A percentile compares a stretch with the other conserved stretches of the same genome.
These are phyloP conservation scores for Hyperoplus immaculatus DNA, from an alignment of 2,797 vertebrate genomes.

Conservation along the genomic window DNA sequence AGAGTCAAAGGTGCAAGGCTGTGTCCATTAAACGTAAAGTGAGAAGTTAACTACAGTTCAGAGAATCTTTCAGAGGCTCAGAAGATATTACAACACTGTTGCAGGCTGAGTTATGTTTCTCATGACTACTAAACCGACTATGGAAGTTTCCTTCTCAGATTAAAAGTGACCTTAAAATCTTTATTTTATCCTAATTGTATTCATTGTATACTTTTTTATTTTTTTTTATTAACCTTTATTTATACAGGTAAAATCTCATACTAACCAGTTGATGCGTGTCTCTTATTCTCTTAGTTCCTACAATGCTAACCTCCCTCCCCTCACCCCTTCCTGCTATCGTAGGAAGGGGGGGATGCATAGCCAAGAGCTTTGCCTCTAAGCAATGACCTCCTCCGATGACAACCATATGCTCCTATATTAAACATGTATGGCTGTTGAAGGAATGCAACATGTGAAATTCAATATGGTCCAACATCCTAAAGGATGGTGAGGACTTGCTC, in stretches of 20 bases:
- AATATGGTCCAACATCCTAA: constrained; percentile 25
- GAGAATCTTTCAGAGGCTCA: background rate
- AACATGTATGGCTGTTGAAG: constrained; percentile 67
- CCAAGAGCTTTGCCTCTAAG: constrained; percentile 59
- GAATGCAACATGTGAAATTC: constrained; percentile 41
- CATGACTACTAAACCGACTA: background rate
- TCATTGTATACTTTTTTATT: background rate
- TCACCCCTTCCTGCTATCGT: background rate
- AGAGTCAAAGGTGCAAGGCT: no score
- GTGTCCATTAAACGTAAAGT: no score
- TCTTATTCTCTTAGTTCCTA: constrained; percentile 10
- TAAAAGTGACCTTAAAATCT: background rate
- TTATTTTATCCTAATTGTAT: constrained; percentile 1
- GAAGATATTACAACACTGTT: no score
- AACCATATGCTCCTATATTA: constrained; percentile 76
- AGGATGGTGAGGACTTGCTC: constrained; percentile 19
- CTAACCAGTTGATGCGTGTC: background rate
- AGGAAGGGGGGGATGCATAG: constrained; percentile 61
- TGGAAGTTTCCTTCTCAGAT: background rate
- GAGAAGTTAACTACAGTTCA: no score
- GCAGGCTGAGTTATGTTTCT: background rate
- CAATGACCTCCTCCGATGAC: constrained; percentile 71
- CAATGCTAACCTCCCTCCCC: background rate
- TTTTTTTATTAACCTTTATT: no score
- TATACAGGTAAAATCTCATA: no score